A percentile compares a stretch with the other conserved stretches of the same genome.
phyloP scores from a whole-genome alignment of 2,888 invertebrate species.

The Anticlea derivata region DNA sequence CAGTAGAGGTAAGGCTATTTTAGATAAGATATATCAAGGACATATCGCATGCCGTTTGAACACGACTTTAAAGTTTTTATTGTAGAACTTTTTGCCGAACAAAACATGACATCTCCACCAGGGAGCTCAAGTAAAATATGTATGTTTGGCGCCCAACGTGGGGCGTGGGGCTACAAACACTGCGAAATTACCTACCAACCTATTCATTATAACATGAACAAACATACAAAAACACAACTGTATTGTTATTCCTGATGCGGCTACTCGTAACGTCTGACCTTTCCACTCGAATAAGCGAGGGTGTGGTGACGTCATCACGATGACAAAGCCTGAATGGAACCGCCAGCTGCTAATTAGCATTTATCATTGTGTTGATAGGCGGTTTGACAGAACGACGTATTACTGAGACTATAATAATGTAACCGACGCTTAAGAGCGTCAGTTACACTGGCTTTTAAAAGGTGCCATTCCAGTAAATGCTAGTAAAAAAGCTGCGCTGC shows the following conservation, averaged over 20 bases:
- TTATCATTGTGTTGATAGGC: slow-evolving; percentile 22
- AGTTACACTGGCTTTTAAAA: too few species aligned
- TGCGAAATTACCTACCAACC: neutral
- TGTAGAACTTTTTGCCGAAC: too few species aligned
- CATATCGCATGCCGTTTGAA: too few species aligned
- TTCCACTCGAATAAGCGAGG: slow-evolving; percentile 23
- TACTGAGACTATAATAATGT: neutral
- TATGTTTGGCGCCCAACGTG: too few species aligned
- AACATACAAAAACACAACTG: slow-evolving; percentile 7
- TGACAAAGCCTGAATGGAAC: slow-evolving; percentile 25
- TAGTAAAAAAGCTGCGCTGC: too few species aligned
- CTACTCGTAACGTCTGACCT: slow-evolving; percentile 22
- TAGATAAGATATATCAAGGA: too few species aligned
- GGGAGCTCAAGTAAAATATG: too few species aligned
- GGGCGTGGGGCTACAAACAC: neutral
- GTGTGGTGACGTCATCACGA: slow-evolving; percentile 23
- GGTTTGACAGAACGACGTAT: slow-evolving; percentile 17
- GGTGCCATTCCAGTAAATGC: too few species aligned
- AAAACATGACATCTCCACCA: too few species aligned
- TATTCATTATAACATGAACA: neutral
- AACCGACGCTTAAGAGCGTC: neutral
- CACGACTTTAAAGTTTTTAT: too few species aligned
- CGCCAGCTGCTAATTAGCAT: slow-evolving; percentile 26
- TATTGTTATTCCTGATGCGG: slow-evolving; percentile 16
- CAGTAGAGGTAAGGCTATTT: too few species aligned